phyloP scores from a whole-genome alignment of 2,888 invertebrate genomes.

The Pherbina coryleti region DNA sequence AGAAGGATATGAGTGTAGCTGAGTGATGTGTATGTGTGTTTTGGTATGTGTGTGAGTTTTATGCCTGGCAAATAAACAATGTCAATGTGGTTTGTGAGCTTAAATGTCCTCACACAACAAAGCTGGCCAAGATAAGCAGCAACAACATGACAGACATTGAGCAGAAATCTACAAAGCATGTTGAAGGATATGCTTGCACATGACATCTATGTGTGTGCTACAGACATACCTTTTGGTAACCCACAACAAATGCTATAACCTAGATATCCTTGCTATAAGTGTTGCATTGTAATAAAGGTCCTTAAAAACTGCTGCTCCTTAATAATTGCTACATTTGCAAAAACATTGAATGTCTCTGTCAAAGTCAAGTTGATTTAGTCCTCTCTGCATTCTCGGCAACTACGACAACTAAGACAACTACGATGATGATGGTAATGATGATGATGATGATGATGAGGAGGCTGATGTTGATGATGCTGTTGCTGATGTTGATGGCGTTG shows the following conservation, averaged over 20 bases:
- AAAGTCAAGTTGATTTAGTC: constrained; percentile 11
- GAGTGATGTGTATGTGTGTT: neutral
- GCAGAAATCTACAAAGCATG: neutral
- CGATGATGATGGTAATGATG: neutral
- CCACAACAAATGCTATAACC: too few species aligned
- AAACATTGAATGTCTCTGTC: constrained; percentile 12
- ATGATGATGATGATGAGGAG: neutral
- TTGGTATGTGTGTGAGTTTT: neutral
- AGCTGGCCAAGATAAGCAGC: too few species aligned
- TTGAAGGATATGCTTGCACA: neutral
- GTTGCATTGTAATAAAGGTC: too few species aligned
- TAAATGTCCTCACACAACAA: neutral
- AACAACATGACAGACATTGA: neutral
- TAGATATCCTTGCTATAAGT: too few species aligned
- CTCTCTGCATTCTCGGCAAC: neutral
- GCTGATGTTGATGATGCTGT: too few species aligned
- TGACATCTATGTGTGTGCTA: neutral
- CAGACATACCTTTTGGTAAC: too few species aligned
- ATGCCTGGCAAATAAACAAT: neutral
- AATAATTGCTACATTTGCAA: constrained; percentile 10
- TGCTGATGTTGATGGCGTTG: neutral
- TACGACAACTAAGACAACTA: neutral
- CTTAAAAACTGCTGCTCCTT: neutral
- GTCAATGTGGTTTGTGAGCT: neutral
- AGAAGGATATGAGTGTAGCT: neutral